Conservation (phyloP, 2,113 vertebrate genomes). For the Anser brachyrhynchus region DNA sequence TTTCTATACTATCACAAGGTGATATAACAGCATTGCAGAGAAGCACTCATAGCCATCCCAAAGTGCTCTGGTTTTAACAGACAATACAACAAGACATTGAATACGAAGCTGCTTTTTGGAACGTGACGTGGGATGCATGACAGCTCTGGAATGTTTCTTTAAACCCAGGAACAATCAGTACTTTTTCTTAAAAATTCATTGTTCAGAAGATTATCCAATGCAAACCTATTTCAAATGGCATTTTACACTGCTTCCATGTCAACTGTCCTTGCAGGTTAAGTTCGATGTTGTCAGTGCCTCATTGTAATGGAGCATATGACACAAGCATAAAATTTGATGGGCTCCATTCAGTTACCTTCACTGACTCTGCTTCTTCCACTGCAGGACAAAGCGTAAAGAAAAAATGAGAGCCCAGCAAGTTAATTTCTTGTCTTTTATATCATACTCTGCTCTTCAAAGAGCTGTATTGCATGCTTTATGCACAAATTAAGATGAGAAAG, state of each 20-base stretch:
- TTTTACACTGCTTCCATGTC: neutral
- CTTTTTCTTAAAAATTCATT: neutral
- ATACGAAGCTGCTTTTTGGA: neutral
- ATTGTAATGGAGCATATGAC: neutral
- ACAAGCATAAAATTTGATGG: neutral
- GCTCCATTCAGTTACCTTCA: neutral
- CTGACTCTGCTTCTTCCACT: neutral
- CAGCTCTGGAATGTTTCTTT: neutral
- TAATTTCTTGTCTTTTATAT: neutral
- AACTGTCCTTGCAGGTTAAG: neutral
- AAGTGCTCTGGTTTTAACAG: neutral
- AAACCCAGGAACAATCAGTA: neutral
- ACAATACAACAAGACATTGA: neutral
- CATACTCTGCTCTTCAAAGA: neutral
- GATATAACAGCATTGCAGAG: neutral
- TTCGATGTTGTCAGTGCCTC: neutral
- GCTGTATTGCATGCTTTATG: neutral
- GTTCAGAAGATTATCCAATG: neutral
- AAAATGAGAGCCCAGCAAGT: neutral
- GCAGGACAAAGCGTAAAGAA: neutral
- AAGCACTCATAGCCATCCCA: neutral
- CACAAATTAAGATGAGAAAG: neutral
- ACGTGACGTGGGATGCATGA: neutral
- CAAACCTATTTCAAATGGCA: neutral
- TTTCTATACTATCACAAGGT: neutral